Conservation (phyloP, 2,888 invertebrate species). For the Adineta ricciae region DNA sequence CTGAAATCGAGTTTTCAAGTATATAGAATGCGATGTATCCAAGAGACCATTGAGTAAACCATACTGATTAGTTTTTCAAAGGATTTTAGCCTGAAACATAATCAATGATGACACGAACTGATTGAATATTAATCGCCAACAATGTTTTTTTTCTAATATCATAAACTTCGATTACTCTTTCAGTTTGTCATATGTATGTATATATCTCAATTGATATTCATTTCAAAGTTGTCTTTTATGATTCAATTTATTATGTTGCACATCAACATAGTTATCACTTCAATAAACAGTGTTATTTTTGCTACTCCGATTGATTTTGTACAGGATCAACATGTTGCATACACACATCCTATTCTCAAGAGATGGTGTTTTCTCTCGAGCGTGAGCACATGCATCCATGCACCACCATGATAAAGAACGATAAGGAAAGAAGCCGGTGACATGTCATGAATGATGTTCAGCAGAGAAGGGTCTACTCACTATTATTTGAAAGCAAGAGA, state of each 20-base stretch:
- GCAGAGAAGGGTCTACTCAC: background rate
- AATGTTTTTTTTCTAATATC: too few species aligned
- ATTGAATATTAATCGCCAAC: background rate
- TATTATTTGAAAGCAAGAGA: background rate
- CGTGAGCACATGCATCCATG: background rate
- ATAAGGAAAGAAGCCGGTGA: background rate
- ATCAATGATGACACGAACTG: background rate
- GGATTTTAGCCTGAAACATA: background rate
- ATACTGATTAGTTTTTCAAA: background rate
- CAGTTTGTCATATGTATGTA: too few species aligned
- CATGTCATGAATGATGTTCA: slow-evolving; percentile 4
- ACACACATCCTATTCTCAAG: background rate
- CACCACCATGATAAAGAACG: background rate
- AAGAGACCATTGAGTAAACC: background rate
- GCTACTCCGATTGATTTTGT: background rate
- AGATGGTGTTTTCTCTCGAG: background rate
- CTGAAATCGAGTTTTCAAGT: background rate
- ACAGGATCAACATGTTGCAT: background rate
- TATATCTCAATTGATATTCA: background rate
- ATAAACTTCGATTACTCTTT: too few species aligned
- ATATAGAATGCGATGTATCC: background rate
- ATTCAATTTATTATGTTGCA: background rate
- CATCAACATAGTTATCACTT: background rate
- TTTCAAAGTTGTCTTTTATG: background rate
- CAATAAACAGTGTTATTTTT: background rate